These are phyloP conservation scores for Heliconius ismenius DNA, from an alignment of 2,888 invertebrate genomes.

Conservation along the genomic window DNA sequence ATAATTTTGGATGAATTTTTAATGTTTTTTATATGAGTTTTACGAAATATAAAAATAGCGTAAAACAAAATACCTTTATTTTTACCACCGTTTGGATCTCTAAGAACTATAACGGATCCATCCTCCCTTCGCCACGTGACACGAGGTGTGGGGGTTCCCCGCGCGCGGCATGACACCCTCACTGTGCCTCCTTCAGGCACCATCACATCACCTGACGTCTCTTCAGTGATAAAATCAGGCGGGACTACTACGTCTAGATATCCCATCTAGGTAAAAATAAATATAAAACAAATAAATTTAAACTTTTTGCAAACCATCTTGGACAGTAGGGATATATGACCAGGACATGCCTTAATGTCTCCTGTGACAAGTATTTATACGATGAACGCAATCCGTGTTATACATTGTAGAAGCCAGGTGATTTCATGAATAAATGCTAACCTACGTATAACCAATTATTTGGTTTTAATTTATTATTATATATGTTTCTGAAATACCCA, in stretches of 20 bases:
- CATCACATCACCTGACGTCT: constrained; percentile 94
- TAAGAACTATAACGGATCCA: constrained; percentile 88
- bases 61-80: constrained; percentile 78
- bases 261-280: constrained; percentile 83
- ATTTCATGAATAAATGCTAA: constrained; percentile 8
- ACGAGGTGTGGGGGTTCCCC: constrained; percentile 89
- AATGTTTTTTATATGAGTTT: not conserved
- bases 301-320: not conserved
- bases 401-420: not conserved
- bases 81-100: constrained; percentile 85
- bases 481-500: too few relatives aligned
- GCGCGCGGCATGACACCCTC: constrained; percentile 85
- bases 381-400: not conserved
- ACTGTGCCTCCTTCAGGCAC: constrained; percentile 91
- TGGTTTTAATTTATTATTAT: too few relatives aligned
- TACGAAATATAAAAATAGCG: not conserved
- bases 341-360: not conserved
- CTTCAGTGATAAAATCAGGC: constrained; percentile 93
- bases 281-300: not conserved
- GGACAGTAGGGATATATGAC: not conserved
- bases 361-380: constrained; percentile 8
- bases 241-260: constrained; percentile 93
- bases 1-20: not conserved
- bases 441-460: constrained; percentile 2
- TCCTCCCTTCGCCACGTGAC: constrained; percentile 93